Conservation (phyloP, 2,113 vertebrate species). For the Colaptes auratus region DNA sequence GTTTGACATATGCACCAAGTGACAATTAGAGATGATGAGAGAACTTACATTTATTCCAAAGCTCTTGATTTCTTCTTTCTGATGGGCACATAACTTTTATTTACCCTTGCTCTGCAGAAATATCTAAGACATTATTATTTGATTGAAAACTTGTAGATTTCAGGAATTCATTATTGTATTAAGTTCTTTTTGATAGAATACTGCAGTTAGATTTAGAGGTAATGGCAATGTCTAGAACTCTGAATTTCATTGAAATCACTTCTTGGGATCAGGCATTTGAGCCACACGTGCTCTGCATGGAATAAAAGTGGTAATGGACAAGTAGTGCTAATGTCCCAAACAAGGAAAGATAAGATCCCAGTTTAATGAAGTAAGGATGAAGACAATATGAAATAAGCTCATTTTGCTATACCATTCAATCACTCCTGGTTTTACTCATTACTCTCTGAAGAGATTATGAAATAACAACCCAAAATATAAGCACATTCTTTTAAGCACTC, state of each 20-base stretch:
- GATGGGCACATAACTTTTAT: conserved; percentile 68
- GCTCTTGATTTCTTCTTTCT: conserved; percentile 57
- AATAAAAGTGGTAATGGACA: conserved; percentile 16
- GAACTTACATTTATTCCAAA: conserved; percentile 74
- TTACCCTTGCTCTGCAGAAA: conserved; percentile 58
- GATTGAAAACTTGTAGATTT: conserved; percentile 9
- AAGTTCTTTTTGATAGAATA: neutral
- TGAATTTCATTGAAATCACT: neutral
- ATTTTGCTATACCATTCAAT: conserved; percentile 3
- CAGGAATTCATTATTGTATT: neutral
- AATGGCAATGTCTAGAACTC: neutral
- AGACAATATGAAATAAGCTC: conserved; percentile 5
- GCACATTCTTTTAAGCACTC: conserved; percentile 19
- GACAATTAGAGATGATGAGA: conserved; percentile 80
- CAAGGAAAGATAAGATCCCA: conserved; percentile 28
- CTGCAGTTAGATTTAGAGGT: conserved; percentile 5
- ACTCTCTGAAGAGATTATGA: conserved; percentile 23
- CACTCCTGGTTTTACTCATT: conserved; percentile 49
- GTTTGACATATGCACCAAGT: conserved; percentile 79
- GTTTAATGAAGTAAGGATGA: conserved; percentile 34
- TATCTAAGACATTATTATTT: conserved; percentile 11
- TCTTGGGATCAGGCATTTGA: neutral
- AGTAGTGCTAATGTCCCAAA: conserved; percentile 5
- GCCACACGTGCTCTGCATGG: neutral
- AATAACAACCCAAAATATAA: conserved; percentile 50